These are phyloP conservation scores for Babylonia areolata DNA, from an alignment of 1,140 invertebrate genomes.

Conservation along the genomic window DNA sequence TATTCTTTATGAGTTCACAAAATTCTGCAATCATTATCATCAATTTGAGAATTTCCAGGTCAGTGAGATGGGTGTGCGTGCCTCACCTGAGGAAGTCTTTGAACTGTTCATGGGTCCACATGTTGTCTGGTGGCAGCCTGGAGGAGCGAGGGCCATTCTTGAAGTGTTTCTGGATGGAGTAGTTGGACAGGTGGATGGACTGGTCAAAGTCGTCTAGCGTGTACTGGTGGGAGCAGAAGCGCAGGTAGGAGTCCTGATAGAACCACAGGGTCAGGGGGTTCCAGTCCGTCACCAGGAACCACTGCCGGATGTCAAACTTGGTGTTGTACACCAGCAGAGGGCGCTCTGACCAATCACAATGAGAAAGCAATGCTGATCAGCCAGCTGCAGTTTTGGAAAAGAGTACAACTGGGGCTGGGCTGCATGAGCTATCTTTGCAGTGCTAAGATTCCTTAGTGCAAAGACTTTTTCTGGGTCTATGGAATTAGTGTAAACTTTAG, in stretches of 20 bases:
- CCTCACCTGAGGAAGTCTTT: conserved; percentile 74
- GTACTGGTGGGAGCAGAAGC: conserved; percentile 95
- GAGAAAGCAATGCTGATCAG: too few species aligned
- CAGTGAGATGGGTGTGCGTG: too few species aligned
- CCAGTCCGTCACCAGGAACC: conserved; percentile 91
- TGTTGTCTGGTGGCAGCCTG: conserved; percentile 85
- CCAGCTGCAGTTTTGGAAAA: too few species aligned
- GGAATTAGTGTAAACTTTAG: too few species aligned
- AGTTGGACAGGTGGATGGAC: conserved; percentile 93
- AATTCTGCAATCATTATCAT: too few species aligned
- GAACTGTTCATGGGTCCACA: conserved; percentile 87
- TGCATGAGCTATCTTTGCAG: too few species aligned
- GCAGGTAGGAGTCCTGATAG: conserved; percentile 90
- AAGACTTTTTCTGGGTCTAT: too few species aligned
- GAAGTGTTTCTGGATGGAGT: conserved; percentile 94
- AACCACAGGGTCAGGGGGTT: conserved; percentile 95
- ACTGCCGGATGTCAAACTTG: conserved; percentile 90
- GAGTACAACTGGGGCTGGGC: too few species aligned
- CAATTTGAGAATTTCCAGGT: too few species aligned
- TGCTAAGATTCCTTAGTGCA: too few species aligned
- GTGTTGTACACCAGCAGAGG: conserved; percentile 89
- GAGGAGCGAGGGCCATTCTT: conserved; percentile 86
- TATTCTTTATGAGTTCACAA: too few species aligned
- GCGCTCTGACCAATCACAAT: conserved; percentile 70
- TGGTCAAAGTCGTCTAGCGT: conserved; percentile 92